Base-by-base conservation (phyloP, 2,888 invertebrate genomes). In the Acronicta aceris region DNA sequence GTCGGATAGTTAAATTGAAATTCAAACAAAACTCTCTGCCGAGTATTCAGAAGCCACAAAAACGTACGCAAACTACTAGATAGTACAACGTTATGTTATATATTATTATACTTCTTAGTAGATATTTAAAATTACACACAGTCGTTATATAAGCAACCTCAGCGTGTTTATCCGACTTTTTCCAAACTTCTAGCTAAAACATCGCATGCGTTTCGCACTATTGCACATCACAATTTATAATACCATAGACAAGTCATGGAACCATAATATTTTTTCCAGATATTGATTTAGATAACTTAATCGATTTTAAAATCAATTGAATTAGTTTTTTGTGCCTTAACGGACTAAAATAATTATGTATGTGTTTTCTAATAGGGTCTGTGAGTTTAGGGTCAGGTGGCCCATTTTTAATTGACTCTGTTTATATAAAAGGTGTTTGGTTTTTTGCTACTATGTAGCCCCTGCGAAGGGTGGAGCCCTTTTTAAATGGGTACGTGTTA, bases 221-320 rank as follows among this genome's bases (percentile, higher is more conserved):
- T 49, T 61, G 7, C 33, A 8, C 27, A 25, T 6, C 25, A 41
- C 36, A 58, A 36, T 36, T n/a, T 13, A 38, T 38, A n/a, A 54
- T 49, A 36, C 30, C 42, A 60, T 51, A 69, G 30, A 52, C 62
- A 48, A 71, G 21, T 55, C 71, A 55, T 30, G 51, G 38, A 27
- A 45, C 36, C 47, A 43, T 58, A 33, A 58, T 45, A 33, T 51
- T 70, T 41, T 52, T 43, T 58, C 57, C 59, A 84, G 88, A 89
- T 91, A 89, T 91, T 86, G 90, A 90, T 90, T 89, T 83, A 88
- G 92, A 93, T 92, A 89, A 89, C 83, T 59, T 84, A 91, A 78
- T 89, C 87, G 89, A 90, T 87, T 84, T 70, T 65, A 81, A 84
- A 84, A 84, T 81, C 82, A 83, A 89, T 89, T 83, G 84, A 89